Evolutionary conservation across 2,797 vertebrate genomes (phyloP), one percentile per base, ranked within the genome.

Genomic region (Atherinosoma microstoma): DNA sequence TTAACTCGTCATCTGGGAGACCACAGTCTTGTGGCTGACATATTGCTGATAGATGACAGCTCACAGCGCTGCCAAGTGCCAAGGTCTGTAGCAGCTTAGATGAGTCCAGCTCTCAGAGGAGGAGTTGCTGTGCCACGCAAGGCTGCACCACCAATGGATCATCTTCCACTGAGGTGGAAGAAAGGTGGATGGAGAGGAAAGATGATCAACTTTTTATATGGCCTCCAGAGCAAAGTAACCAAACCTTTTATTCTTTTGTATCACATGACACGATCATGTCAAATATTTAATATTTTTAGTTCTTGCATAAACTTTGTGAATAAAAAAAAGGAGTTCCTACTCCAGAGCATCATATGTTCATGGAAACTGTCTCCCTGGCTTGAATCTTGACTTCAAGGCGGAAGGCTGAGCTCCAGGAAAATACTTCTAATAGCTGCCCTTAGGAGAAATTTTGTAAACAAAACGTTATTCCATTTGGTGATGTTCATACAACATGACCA

Each of bases 1-100:
- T 32, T 70, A 66, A 76, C 83, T 76, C 76, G 74, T 84, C 85
- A 79, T 77, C 67, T 73, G 79, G 83, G 80, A 79, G 79, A 68
- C 71, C 67, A 34, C 47, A 10, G 75, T 49, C 68, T 13, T 76
- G 77, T 3, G 4, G 58, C 77, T 85, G 87, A 85, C 85, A 79
- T 75, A 83, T 79, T 22, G 12, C 72, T 83, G 82, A 89, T 72
- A 66, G 75, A 84, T 83, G 70, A 78, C 69, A 51, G 79, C 83
- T 75, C 74, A 9, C 29, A 20, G 79, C 56, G 32, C 83, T 65
- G 67, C 57, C 67, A 35, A 58, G 53, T 70, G 66, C 80, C 84
- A 78, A 87, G 71, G 76, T 72, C 73, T 80, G 60, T 1, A 51
- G 72, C 71, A 67, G 81, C 81, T 83, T 71, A 69, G 49, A 70